Base-by-base conservation (phyloP, 2,888 invertebrate genomes). In the Acronicta leporina region DNA sequence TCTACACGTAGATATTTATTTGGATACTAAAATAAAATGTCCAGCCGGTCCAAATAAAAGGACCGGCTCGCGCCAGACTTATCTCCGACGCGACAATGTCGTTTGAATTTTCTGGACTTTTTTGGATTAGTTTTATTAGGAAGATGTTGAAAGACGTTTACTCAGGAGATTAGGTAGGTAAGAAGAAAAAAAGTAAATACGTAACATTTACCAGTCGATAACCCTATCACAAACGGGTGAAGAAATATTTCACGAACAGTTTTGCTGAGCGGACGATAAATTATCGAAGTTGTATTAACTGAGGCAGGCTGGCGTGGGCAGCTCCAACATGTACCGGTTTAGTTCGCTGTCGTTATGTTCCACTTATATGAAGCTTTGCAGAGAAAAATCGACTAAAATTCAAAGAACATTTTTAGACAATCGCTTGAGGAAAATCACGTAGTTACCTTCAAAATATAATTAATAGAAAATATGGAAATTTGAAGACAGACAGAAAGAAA, bases 201-300 rank as follows among this genome's bases (percentile, higher is more conserved):
- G 20, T 20, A n/a, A 38, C n/a, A 38, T 38, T 6, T n/a, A n/a
- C n/a, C 38, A n/a, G 15, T 10, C 20, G 40, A 27, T 66, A 68
- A 52, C 68, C 67, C 52, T 68, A 68, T 59, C 72, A 35, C 15
- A 50, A 49, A 33, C 14, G 52, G 40, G 42, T 46, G 59, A 62
- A 68, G 68, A 62, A 73, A 62, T 62, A 73, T 73, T 75, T 63
- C 60, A 48, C 47, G 57, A 73, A 56, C 75, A 73, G 67, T 71
- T 68, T 64, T 56, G 69, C 59, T 69, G 72, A 74, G 57, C 68
- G 62, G 66, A 75, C 77, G 72, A 81, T 79, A 83, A 83, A 82
- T 83, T 80, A 77, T 77, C 69, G 58, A 69, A 60, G 62, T 65
- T 69, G 60, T 77, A 77, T 77, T 80, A 68, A 73, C 72, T 64